A percentile compares a stretch with the other conserved stretches of the same genome.
Evolutionary conservation across 92 coral and sea anemone genomes (phyloP).

Genomic region (Phenganax subtilis): DNA sequence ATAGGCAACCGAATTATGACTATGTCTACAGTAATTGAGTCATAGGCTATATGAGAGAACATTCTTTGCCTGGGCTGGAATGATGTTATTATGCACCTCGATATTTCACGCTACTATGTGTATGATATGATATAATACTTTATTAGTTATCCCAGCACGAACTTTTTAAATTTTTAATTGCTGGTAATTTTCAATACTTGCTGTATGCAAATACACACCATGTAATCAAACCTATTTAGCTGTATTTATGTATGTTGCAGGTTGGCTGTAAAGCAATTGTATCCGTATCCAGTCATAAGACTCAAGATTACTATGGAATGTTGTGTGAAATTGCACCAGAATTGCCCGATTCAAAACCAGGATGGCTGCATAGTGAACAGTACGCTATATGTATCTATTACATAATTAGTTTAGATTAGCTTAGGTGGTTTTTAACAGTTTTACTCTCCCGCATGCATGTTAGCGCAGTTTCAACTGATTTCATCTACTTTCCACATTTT

Average conservation of each 20-base stretch:
- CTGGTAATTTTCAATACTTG: too few relatives aligned
- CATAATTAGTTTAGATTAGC: background rate
- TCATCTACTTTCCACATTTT: background rate
- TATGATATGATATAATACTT: too few relatives aligned
- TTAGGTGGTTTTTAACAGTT: too few relatives aligned
- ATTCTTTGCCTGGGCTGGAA: too few relatives aligned
- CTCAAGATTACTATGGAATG: constrained; percentile 90
- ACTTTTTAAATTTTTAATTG: too few relatives aligned
- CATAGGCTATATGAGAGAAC: too few relatives aligned
- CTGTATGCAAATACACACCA: background rate
- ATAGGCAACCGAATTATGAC: too few relatives aligned
- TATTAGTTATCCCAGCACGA: too few relatives aligned
- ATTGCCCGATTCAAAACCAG: constrained; percentile 72
- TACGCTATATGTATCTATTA: constrained; percentile 1
- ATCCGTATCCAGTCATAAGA: constrained; percentile 69
- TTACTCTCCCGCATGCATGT: background rate
- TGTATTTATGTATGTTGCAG: constrained; percentile 31
- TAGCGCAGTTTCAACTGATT: background rate
- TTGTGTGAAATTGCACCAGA: constrained; percentile 74
- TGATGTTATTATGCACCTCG: too few relatives aligned
- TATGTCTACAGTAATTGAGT: too few relatives aligned
- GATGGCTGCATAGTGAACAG: constrained; percentile 77
- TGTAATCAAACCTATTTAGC: background rate
- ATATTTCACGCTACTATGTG: too few relatives aligned
- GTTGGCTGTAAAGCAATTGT: constrained; percentile 92